Base-by-base conservation (phyloP, 2,113 vertebrate genomes). In the Paradoxurus hermaphroditus region DNA sequence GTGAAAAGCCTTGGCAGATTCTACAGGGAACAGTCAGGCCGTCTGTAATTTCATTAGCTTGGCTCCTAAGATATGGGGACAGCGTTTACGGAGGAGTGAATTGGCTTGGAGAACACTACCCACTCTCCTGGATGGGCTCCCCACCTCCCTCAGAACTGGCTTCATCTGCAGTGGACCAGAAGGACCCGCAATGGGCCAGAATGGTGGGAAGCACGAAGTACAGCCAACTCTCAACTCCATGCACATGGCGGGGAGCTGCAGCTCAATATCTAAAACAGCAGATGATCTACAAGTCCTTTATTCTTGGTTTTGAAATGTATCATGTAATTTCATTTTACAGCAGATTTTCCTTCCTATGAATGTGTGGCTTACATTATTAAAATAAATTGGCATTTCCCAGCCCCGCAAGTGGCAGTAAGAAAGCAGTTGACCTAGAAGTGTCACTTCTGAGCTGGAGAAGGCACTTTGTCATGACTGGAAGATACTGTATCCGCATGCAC, bases 361-460 rank as follows among this genome's bases (percentile, higher is more conserved):
- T 49, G 34, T 90, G 39, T 90, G 94, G 70, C 81, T 96, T 96
- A 59, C 87, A 79, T 92, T 96, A 97, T 97, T 97, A 85, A 96
- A 97, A 97, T 96, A 98, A 87, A 31, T 90, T 92, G 70, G 51
- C 98, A 90, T 98, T 97, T 98, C 68, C 92, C 25, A 96, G 85
- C 44, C 79, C 49, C 39, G 31, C 56, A 87, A 73, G 59, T 27
- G 25, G 18, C 89, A 79, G n/a, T 77, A 65, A 92, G 70, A 96
- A 83, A 92, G 18, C 88, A 82, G 10, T 53, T 21, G 25, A 90
- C 70, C 86, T 93, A 92, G 94, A 94, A 94, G 65, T 81, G 7
- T 68, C n/a, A n/a, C n/a, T n/a, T 93, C 65, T 93, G 15, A 29
- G 18, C 49, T 59, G 65, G 27, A 96, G 59, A 87, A 90, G 63